Percentiles rank a stretch among this genome's conserved stretches.
These are phyloP conservation scores for Notarius lentiginosus DNA, from an alignment of 2,113 vertebrate genomes.

Conservation along the genomic window DNA sequence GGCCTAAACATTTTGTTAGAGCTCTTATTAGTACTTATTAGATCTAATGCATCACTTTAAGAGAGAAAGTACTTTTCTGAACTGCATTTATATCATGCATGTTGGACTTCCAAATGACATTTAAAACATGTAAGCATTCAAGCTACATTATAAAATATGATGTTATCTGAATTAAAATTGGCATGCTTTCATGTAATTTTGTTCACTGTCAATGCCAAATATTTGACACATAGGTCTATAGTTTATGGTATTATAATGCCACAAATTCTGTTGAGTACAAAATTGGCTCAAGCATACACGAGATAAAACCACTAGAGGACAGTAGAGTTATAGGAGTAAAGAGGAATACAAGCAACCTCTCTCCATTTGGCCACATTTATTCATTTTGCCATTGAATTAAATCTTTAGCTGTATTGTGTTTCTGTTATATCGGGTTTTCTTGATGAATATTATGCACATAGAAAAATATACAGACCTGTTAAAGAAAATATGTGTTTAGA, in stretches of 20 bases:
- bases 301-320: constrained; percentile 41
- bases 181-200: background rate
- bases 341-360: background rate
- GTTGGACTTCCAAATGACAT: background rate
- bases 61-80: background rate
- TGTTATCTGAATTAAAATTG: background rate
- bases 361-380: background rate
- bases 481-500: background rate
- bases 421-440: no score
- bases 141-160: constrained; percentile 6
- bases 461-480: background rate
- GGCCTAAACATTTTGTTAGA: background rate
- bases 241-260: background rate
- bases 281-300: background rate
- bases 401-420: background rate
- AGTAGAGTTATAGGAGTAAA: constrained; percentile 32
- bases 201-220: background rate
- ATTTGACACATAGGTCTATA: background rate
- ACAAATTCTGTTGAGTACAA: background rate
- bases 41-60: background rate
- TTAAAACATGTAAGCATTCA: background rate
- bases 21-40: background rate
- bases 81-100: background rate
- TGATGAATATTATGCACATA: background rate
- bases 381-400: constrained; percentile 5